Percentiles rank a stretch among this genome's conserved stretches.
Evolutionary conservation across 2,797 vertebrate genomes (phyloP).

Genomic region (Falco columbarius): DNA sequence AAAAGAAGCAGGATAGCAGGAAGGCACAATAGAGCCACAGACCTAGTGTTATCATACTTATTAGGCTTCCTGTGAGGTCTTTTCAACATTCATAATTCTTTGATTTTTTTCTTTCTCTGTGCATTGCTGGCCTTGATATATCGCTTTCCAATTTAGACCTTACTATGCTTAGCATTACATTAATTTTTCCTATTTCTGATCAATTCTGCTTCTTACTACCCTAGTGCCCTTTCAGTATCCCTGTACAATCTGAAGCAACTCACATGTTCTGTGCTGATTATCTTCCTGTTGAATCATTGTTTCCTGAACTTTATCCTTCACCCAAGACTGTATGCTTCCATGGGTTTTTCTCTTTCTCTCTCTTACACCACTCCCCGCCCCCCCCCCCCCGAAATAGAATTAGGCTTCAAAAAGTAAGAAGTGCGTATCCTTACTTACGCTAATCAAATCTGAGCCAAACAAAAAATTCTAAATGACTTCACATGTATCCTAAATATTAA

Average conservation of each 20-base stretch:
- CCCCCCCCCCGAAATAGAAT: background rate
- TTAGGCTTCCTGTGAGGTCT: background rate
- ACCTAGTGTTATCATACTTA: background rate
- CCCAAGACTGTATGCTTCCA: background rate
- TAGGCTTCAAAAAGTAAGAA: background rate
- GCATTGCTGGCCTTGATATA: background rate
- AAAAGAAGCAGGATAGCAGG: background rate
- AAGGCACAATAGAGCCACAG: background rate
- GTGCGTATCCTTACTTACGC: background rate
- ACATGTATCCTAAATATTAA: background rate
- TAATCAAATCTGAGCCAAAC: background rate
- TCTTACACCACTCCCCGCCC: too few species aligned
- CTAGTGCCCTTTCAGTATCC: background rate
- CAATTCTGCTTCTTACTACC: background rate
- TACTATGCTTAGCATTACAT: background rate
- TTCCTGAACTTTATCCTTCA: background rate
- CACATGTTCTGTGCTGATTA: background rate
- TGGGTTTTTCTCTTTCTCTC: background rate
- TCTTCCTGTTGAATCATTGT: background rate
- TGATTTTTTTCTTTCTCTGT: background rate
- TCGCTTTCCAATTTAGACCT: background rate
- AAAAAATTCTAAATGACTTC: background rate
- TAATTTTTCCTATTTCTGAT: background rate
- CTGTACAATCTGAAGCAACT: background rate
- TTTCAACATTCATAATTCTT: background rate